Percentiles rank a stretch among this genome's conserved stretches.
Evolutionary conservation across 2,797 vertebrate species (phyloP).

Genomic region (Megaceryle alcyon): DNA sequence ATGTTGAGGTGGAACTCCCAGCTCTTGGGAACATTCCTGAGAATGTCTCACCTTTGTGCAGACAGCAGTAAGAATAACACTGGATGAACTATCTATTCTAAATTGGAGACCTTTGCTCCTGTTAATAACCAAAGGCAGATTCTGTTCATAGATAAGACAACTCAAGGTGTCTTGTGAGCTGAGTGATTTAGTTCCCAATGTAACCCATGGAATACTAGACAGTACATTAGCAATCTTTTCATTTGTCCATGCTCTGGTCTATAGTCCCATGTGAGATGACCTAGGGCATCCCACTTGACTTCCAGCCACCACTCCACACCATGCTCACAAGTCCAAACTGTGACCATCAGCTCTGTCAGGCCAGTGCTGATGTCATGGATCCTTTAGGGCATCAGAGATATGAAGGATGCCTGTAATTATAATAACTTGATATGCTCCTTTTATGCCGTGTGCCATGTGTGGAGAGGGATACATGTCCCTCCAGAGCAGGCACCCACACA

Average conservation of each 20-base stretch:
- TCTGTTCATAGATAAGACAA: neutral
- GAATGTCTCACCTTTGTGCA: neutral
- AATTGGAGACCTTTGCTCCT: neutral
- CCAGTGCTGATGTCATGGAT: neutral
- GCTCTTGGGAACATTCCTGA: neutral
- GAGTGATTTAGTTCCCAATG: neutral
- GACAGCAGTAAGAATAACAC: neutral
- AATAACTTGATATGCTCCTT: neutral
- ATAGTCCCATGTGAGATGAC: neutral
- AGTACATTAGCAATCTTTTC: accelerated
- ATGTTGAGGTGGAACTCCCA: too few relatives aligned
- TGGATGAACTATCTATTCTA: neutral
- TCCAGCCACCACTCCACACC: neutral
- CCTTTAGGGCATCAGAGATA: neutral
- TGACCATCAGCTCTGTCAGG: neutral
- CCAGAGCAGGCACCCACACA: neutral
- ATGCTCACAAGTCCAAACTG: neutral
- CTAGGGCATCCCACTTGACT: neutral
- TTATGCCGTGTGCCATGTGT: accelerated
- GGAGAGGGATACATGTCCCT: neutral
- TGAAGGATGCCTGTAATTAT: accelerated
- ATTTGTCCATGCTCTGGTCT: neutral
- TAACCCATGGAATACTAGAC: neutral
- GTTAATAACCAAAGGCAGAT: neutral
- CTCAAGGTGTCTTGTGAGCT: neutral